These are phyloP conservation scores for Tipula unca DNA, from an alignment of 2,888 invertebrate genomes.

Conservation along the genomic window DNA sequence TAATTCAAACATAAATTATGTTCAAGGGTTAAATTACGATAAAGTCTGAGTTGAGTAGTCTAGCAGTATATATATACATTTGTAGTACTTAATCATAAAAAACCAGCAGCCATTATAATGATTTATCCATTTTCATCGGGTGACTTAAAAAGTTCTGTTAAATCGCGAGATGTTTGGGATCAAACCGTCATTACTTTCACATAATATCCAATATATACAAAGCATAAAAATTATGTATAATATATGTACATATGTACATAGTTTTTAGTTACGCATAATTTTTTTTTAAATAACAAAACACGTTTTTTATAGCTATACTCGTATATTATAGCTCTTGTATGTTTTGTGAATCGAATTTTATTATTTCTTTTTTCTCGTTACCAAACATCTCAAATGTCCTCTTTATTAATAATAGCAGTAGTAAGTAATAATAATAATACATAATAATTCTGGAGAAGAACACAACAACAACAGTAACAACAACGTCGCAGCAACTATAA, in stretches of 20 bases:
- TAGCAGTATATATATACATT: too few species aligned
- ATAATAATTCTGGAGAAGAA: slow-evolving; percentile 8
- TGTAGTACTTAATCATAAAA: too few species aligned
- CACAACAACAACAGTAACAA: neutral
- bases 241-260: neutral
- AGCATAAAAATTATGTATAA: neutral
- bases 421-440: neutral
- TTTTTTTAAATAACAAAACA: neutral
- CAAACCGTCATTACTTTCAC: neutral
- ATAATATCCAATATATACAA: neutral
- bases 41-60: neutral
- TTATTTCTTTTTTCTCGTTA: neutral
- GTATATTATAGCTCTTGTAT: neutral
- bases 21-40: neutral
- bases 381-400: slow-evolving; percentile 14
- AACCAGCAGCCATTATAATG: neutral
- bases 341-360: neutral
- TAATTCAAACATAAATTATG: neutral
- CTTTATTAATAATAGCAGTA: neutral
- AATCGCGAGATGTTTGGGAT: neutral
- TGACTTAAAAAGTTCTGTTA: neutral
- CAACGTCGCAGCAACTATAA: too few species aligned
- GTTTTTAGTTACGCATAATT: slow-evolving; percentile 2
- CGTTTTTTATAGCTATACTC: neutral
- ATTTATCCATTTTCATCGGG: neutral